Evolutionary conservation across 2,113 vertebrate genomes (phyloP).

Genomic region (Pitta sordida): DNA sequence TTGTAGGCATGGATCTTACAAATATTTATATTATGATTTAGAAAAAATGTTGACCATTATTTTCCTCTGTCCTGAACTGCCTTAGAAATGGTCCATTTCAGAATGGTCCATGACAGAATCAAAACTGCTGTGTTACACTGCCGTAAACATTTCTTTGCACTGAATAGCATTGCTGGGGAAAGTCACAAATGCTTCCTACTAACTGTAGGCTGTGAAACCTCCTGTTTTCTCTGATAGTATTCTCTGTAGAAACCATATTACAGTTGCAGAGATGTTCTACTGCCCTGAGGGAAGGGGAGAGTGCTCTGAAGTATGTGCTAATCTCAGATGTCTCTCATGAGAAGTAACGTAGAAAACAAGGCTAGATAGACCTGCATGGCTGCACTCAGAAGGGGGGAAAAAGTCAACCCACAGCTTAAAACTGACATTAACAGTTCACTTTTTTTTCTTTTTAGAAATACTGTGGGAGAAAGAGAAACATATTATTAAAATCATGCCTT

Average conservation of each 20-base stretch:
- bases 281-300: constrained; percentile 2
- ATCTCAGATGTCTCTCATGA: neutral
- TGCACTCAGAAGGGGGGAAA: neutral
- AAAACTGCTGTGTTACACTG: too few species aligned
- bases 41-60: neutral
- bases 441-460: neutral
- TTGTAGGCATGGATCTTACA: neutral
- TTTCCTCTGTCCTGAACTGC: neutral
- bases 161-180: neutral
- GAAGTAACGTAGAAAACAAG: neutral
- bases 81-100: neutral
- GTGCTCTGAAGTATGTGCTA: neutral
- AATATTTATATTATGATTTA: neutral
- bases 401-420: neutral
- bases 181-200: neutral
- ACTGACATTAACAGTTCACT: neutral
- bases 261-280: neutral
- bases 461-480: neutral
- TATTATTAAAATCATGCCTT: constrained; percentile 9
- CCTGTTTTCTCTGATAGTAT: neutral
- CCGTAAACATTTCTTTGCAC: neutral
- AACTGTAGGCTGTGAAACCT: neutral
- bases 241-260: neutral
- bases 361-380: neutral
- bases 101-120: too few species aligned